phyloP scores from a whole-genome alignment of 23 tunicate species.

The Corella eumyota region DNA sequence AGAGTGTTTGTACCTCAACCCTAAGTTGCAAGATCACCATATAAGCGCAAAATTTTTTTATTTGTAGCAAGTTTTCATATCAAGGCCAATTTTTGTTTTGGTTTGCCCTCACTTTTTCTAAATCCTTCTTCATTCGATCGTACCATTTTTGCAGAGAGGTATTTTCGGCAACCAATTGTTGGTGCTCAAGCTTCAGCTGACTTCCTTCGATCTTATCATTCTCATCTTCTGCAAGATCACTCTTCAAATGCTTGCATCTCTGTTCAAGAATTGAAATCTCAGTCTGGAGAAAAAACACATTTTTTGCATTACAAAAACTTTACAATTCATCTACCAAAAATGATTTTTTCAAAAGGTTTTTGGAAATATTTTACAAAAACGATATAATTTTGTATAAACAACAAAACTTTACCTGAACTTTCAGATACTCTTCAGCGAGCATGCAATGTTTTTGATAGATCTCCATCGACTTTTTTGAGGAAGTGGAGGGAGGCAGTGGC shows the following conservation, averaged over 20 bases:
- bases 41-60: too few relatives aligned
- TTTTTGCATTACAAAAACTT: too few relatives aligned
- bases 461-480: conserved; percentile 63
- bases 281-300: conserved; percentile 35
- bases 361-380: too few relatives aligned
- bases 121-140: conserved; percentile 78
- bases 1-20: too few relatives aligned
- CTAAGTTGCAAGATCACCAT: too few relatives aligned
- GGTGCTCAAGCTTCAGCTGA: conserved; percentile 50
- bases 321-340: too few relatives aligned
- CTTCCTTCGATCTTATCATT: conserved; percentile 46
- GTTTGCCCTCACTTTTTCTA: conserved; percentile 46
- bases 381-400: background rate
- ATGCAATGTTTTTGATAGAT: conserved; percentile 69
- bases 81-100: conserved; percentile 13
- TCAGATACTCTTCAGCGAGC: conserved; percentile 80
- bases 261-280: conserved; percentile 47
- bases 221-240: conserved; percentile 55
- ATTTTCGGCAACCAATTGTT: conserved; percentile 51
- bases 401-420: conserved; percentile 43
- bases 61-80: too few relatives aligned
- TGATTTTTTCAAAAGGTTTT: too few relatives aligned
- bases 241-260: conserved; percentile 29
- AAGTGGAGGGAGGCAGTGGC: conserved; percentile 85
- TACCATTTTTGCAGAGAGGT: conserved; percentile 56